Evolutionary conservation across 2,797 vertebrate species (phyloP), one percentile per base, ranked within the genome.

Genomic region (Bradypodion pumilum): DNA sequence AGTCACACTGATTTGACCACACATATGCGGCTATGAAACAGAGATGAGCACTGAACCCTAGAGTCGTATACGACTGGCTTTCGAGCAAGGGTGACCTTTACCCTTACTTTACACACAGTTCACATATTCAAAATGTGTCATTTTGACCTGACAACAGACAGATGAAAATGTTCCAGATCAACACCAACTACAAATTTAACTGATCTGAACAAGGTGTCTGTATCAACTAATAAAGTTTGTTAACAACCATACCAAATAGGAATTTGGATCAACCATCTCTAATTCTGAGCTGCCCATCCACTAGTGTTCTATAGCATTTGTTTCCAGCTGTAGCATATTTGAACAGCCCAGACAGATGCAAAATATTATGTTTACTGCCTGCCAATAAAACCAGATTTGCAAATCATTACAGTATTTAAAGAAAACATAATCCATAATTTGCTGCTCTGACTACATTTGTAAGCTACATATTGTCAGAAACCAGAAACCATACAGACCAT

Each of bases 261-360:
- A 79, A 92, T 89, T 81, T 80, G 46, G 85, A 87, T 84, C 60
- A 84, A 86, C 82, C 37, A 66, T 90, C 68, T 84, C 78, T 88
- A 85, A 88, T 69, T 91, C 82, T 74, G 69, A 63, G 86, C 5
- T 74, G 16, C 49, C 46, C 21, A 19, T 32, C n/a, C n/a, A 29
- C 15, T 49, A 74, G 32, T 52, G n/a, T 19, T 32, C 16, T 19
- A 74, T n/a, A 74, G 16, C 32, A 42, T 52, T 29, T 74, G n/a
- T 56, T 56, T 56, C 52, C 52, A 13, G 56, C 52, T 52, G 25
- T 52, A 52, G 4, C 44, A 52, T n/a, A 56, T 56, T 56, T 16
- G 52, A 56, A 56, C 12, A 49, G 32, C 13, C 37, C 21, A 32
- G 5, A 9, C 19, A 5, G n/a, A 78, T n/a, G 77, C 5, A 25